Percentiles rank a stretch among this genome's conserved stretches.
Evolutionary conservation across 1,140 invertebrate genomes (phyloP).

Genomic region (Papilio machaon): DNA sequence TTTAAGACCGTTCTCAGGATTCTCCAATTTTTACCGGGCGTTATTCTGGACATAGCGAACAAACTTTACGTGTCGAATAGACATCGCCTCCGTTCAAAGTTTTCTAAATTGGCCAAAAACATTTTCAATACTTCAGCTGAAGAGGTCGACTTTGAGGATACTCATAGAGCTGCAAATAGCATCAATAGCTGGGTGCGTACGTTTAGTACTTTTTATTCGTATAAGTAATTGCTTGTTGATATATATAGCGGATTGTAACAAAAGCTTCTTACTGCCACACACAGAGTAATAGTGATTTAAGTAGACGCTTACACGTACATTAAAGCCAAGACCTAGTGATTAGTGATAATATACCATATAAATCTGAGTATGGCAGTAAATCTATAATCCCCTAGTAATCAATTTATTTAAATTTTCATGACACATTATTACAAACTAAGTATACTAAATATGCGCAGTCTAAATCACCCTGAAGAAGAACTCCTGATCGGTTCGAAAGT

Average conservation of each 20-base stretch:
- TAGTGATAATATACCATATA: no score
- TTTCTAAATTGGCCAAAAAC: slow-evolving; percentile 40
- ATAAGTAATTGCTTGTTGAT: background rate
- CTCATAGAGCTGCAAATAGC: slow-evolving; percentile 42
- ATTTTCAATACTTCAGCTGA: slow-evolving; percentile 53
- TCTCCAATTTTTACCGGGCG: slow-evolving; percentile 53
- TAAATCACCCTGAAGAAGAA: no score
- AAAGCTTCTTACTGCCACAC: no score
- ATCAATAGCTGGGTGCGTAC: slow-evolving; percentile 64
- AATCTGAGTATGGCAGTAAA: no score
- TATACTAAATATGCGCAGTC: no score
- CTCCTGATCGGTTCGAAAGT: no score
- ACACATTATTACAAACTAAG: no score
- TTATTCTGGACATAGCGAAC: slow-evolving; percentile 55
- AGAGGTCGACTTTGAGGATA: slow-evolving; percentile 48
- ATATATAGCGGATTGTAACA: slow-evolving; percentile 6
- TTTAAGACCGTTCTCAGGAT: slow-evolving; percentile 49
- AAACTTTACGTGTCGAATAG: slow-evolving; percentile 52
- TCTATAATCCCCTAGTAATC: no score
- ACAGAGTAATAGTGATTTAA: no score
- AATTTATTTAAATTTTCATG: no score
- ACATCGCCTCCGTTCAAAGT: slow-evolving; percentile 40
- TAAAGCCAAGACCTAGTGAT: no score
- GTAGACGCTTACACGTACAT: no score
- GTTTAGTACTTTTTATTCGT: background rate